Conservation (phyloP, 2,797 vertebrate genomes). For the Pseudocheirus occidentalis region DNA sequence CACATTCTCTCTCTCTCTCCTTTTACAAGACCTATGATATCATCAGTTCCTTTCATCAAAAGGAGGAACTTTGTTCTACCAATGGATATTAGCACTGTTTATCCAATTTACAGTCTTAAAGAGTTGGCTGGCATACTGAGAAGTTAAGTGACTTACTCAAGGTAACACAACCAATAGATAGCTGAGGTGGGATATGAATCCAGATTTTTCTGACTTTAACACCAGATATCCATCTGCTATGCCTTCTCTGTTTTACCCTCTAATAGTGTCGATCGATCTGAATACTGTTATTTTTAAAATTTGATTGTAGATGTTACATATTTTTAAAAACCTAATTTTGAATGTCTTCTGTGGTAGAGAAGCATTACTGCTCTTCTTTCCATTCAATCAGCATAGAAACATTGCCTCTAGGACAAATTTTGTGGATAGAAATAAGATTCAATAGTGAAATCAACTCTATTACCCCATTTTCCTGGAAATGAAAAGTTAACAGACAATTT, state of each 20-base stretch:
- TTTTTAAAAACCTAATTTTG: slow-evolving; percentile 11
- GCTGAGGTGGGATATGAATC: neutral
- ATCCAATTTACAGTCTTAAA: neutral
- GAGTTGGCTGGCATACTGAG: neutral
- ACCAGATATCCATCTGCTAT: neutral
- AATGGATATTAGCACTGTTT: neutral
- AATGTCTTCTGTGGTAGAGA: neutral
- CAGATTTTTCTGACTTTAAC: neutral
- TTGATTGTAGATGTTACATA: neutral
- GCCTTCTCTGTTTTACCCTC: neutral
- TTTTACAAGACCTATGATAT: neutral
- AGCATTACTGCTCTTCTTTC: neutral
- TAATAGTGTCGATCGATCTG: neutral
- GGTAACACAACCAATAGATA: neutral
- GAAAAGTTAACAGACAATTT: neutral
- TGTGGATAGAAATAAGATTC: neutral
- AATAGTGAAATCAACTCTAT: slow-evolving; percentile 15
- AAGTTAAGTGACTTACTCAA: neutral
- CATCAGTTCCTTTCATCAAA: neutral
- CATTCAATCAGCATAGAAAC: neutral
- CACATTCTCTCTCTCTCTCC: neutral
- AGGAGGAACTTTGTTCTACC: neutral
- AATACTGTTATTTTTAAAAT: neutral
- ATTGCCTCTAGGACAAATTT: neutral
- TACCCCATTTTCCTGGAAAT: slow-evolving; percentile 21